phyloP scores from a whole-genome alignment of 2,113 vertebrate genomes.

The Sinosuthora webbiana region DNA sequence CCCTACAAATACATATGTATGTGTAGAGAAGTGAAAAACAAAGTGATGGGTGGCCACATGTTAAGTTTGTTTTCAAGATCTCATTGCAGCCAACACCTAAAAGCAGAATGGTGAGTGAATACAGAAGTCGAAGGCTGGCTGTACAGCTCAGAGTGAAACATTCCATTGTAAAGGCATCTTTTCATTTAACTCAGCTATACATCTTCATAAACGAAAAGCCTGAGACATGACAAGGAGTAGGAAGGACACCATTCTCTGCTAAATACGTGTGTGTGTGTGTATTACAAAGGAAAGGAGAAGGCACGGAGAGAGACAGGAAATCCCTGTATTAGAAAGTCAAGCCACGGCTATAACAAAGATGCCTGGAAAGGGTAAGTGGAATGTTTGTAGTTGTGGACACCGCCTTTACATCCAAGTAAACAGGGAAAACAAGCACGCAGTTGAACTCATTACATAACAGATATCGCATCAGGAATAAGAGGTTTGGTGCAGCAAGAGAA shows the following conservation, averaged over 20 bases:
- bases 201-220: background rate
- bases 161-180: background rate
- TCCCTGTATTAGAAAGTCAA: background rate
- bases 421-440: background rate
- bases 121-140: background rate
- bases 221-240: background rate
- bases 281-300: background rate
- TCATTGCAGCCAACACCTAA: background rate
- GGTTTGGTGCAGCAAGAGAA: background rate
- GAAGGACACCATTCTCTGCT: background rate
- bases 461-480: background rate
- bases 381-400: background rate
- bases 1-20: background rate
- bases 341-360: background rate
- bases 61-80: background rate
- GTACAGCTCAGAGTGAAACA: background rate
- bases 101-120: background rate
- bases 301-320: background rate
- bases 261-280: background rate
- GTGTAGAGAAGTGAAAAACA: background rate
- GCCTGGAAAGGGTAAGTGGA: background rate
- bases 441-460: background rate
- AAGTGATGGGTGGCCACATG: background rate
- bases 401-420: background rate
- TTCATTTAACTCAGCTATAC: background rate